These are phyloP conservation scores for Leptopilina syphax DNA, from an alignment of 2,888 invertebrate genomes.

Conservation along the genomic window DNA sequence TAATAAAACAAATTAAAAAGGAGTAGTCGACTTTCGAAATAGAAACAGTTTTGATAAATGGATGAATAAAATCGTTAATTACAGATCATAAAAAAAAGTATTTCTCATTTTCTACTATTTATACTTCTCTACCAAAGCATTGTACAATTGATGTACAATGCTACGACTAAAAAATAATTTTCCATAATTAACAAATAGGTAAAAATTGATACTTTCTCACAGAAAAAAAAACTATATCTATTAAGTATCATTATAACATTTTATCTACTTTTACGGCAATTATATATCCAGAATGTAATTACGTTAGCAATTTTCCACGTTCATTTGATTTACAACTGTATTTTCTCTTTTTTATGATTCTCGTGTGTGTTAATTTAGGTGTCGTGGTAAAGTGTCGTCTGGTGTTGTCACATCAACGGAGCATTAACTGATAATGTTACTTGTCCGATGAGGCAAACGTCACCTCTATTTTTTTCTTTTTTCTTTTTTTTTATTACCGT, in stretches of 20 bases:
- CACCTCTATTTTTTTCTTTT: slow-evolving; percentile 35
- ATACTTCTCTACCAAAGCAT: no score
- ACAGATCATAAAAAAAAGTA: no score
- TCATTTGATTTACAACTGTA: slow-evolving; percentile 33
- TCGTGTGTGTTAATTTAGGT: slow-evolving; percentile 33
- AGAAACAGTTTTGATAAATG: no score
- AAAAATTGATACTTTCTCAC: background rate
- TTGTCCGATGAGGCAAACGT: slow-evolving; percentile 38
- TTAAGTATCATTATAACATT: slow-evolving; percentile 1
- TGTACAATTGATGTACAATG: no score
- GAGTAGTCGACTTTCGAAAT: no score
- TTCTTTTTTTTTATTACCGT: slow-evolving; percentile 14
- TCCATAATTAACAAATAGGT: background rate
- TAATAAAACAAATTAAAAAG: no score
- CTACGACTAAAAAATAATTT: background rate
- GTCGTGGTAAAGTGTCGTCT: slow-evolving; percentile 24
- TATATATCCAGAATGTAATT: slow-evolving; percentile 17
- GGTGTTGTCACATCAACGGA: slow-evolving; percentile 10
- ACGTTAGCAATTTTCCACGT: slow-evolving; percentile 8
- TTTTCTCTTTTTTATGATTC: slow-evolving; percentile 39
- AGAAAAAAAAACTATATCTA: background rate
- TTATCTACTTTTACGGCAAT: slow-evolving; percentile 11
- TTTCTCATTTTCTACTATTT: no score
- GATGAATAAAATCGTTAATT: no score
- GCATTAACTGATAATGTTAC: slow-evolving; percentile 39